Evolutionary conservation across 2,797 vertebrate genomes (phyloP), one percentile per base, ranked within the genome.

Genomic region (Dermochelys coriacea): DNA sequence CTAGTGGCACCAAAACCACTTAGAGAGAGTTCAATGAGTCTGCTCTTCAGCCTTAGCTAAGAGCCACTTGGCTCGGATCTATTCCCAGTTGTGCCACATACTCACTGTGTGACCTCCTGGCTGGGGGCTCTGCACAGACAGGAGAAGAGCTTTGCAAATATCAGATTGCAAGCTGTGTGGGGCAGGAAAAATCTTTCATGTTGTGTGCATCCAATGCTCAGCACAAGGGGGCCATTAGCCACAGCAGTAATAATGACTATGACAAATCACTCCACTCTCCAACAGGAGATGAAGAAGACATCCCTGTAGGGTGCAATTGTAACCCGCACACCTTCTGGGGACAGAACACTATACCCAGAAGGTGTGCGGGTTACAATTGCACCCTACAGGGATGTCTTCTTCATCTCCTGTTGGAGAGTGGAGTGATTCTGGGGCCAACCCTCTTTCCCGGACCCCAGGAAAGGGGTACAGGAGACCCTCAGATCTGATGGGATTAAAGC

Each of bases 141-240:
- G 71, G 27, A 47, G 23, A 75, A 47, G 14, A 74, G 27, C 27
- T 77, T 74, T 74, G 4, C 41, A 74, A 71, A 74, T 37, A 45
- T 45, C 7, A 34, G 59, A 61, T 61, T 61, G 61, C 59, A 34
- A 25, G 8, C 86, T 81, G 55, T 23, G 34, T 71, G 89, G 50
- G 92, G 11, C 41, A 59, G 83, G 79, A 19, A 0, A 0, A 6
- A 3, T 7, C 34, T 74, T 84, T 16, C 50, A 88, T 45, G 37
- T 1, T 5, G 2, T 2, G 11, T 34, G 85, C 57, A 54, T 10
- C 54, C 0, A 2, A 0, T 12, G 8, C 4, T 5, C 4, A 57
- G 86, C 41, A 11, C 21, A 82, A 85, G 87, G 79, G 18, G 47
- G 29, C 1, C 57, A 27, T 31, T 75, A 49, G 31, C 55, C 19